Percentiles rank a stretch among this genome's conserved stretches.
phyloP scores from a whole-genome alignment of 2,113 vertebrate genomes.

The Sapayoa aenigma region DNA sequence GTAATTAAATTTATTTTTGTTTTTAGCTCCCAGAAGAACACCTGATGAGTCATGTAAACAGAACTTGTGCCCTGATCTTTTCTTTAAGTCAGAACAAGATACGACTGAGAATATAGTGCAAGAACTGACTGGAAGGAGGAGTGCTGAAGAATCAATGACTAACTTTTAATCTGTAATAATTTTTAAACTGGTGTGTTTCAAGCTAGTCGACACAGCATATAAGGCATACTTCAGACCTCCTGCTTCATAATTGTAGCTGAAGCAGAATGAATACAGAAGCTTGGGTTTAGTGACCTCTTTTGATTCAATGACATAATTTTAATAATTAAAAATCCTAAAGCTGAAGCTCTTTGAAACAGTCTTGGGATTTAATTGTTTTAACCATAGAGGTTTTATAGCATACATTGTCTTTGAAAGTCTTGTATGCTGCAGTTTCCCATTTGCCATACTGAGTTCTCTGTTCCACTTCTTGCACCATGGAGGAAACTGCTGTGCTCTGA shows the following conservation, averaged over 20 bases:
- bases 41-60: constrained; percentile 45
- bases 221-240: background rate
- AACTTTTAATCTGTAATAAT: constrained; percentile 8
- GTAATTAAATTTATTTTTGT: constrained; percentile 50
- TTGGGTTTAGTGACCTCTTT: constrained; percentile 20
- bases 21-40: constrained; percentile 53
- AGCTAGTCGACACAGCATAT: background rate
- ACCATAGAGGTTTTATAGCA: background rate
- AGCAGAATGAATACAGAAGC: background rate
- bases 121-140: constrained; percentile 21
- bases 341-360: background rate
- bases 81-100: background rate
- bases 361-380: background rate
- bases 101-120: background rate
- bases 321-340: constrained; percentile 35
- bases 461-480: fast-evolving
- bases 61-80: background rate
- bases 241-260: background rate
- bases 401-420: background rate
- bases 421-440: background rate
- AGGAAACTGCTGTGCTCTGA: background rate
- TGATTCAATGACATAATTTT: constrained; percentile 25
- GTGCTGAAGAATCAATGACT: background rate
- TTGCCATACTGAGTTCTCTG: background rate
- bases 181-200: background rate